Conservation (phyloP, 2,797 vertebrate genomes). For the Ceryle rudis region DNA sequence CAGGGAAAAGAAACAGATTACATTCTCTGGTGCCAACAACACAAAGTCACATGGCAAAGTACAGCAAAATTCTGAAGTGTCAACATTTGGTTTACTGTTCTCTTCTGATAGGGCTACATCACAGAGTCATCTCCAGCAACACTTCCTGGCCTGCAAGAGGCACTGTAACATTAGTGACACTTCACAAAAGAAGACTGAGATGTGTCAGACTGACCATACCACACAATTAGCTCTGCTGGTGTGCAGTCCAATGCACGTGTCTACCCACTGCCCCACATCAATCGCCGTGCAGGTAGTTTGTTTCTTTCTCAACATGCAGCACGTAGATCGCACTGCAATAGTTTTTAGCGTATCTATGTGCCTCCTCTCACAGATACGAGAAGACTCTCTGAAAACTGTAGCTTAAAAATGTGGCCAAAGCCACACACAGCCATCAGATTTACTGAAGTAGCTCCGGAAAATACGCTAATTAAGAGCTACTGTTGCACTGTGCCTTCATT, state of each 20-base stretch:
- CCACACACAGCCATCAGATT: neutral
- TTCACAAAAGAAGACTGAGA: neutral
- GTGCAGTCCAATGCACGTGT: accelerated
- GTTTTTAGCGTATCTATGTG: neutral
- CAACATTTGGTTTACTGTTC: neutral
- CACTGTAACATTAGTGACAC: accelerated
- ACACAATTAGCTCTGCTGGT: neutral
- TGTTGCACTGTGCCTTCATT: neutral
- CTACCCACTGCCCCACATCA: neutral
- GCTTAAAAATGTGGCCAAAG: neutral
- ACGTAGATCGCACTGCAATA: neutral
- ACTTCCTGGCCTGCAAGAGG: neutral
- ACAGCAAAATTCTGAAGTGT: neutral
- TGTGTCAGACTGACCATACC: accelerated
- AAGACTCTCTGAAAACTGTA: neutral
- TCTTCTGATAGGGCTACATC: neutral
- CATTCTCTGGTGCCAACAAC: accelerated
- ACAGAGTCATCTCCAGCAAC: neutral
- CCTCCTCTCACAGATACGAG: neutral
- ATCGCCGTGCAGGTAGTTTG: accelerated
- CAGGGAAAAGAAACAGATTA: neutral
- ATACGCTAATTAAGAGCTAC: neutral
- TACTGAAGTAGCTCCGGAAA: neutral
- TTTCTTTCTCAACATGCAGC: accelerated
- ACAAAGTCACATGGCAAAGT: neutral